Evolutionary conservation across 2,113 vertebrate species (phyloP), one percentile per base, ranked within the genome.

Genomic region (Cottus gobio): DNA sequence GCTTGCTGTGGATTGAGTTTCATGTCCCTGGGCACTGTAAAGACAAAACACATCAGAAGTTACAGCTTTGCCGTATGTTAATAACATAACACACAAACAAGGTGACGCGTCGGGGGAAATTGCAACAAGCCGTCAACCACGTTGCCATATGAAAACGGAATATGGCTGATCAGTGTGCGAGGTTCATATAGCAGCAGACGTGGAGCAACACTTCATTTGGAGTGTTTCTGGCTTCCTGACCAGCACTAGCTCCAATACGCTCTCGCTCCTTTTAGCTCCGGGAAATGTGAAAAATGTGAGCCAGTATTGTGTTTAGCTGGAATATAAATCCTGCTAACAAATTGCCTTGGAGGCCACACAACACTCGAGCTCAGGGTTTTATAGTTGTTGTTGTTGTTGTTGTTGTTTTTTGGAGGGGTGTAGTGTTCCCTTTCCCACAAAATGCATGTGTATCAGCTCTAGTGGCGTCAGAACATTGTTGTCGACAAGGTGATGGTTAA

Each of bases 1-100:
- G 97, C 97, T 96, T 98, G 96, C 75, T 96, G 96, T 95, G 97
- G 98, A 96, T 95, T 96, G 94, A 99, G 97, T 98, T 99, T 99
- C 98, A 99, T 99, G 97, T 97, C 97, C 95, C 94, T 95, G 95
- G 96, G 96, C 91, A 93, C 97, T 97, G 95, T 73, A 82, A 97
- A n/a, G 84, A 91, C 69, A 54, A 88, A 82, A 85, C 54, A 83
- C 72, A 79, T 52, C 0, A 31, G 24, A 80, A 26, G 64, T 86
- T 74, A 80, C 13, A 15, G 28, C 5, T 57, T 15, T 57, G 39
- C 10, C 0, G 16, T 18, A 24, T 16, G 8, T 36, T 31, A 36
- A 48, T n/a, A 31, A 7, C 24, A 6, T 68, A 60, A 60, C 8
- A 50, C 42, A 5, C 2, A 69, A 57, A 78, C 26, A 63, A 39